Evolutionary conservation across 2,888 invertebrate species (phyloP).

Genomic region (Melanophora roralis): DNA sequence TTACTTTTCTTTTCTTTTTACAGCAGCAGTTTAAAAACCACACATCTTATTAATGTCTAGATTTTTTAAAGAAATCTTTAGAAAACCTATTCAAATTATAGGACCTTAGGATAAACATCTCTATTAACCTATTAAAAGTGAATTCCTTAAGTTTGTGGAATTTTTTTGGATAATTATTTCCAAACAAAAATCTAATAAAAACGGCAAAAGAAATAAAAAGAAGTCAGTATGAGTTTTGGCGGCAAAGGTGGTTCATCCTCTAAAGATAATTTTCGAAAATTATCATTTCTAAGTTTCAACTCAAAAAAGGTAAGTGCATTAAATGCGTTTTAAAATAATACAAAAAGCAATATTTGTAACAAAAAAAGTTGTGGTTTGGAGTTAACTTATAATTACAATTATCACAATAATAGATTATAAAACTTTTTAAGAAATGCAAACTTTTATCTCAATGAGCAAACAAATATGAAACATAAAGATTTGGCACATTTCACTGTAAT

Average conservation of each 20-base stretch:
- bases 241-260: conserved; percentile 74
- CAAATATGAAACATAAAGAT: background rate
- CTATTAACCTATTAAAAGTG: background rate
- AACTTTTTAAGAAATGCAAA: no score
- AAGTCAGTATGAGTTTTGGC: conserved; percentile 70
- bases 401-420: no score
- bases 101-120: conserved; percentile 52
- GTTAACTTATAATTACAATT: no score
- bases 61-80: conserved; percentile 68
- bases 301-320: conserved; percentile 78
- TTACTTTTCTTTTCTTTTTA: conserved; percentile 53
- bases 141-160: no score
- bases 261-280: conserved; percentile 80
- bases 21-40: conserved; percentile 59
- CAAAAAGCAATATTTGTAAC: no score
- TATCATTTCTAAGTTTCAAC: conserved; percentile 85
- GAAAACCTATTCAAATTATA: conserved; percentile 58
- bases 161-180: no score
- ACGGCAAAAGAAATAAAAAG: background rate
- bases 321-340: no score
- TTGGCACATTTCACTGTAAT: background rate
- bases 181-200: background rate
- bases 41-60: conserved; percentile 70
- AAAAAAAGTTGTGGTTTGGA: no score
- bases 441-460: no score